Evolutionary conservation across 2,797 vertebrate species (phyloP), one percentile per base, ranked within the genome.

Genomic region (Danio albolineatus): DNA sequence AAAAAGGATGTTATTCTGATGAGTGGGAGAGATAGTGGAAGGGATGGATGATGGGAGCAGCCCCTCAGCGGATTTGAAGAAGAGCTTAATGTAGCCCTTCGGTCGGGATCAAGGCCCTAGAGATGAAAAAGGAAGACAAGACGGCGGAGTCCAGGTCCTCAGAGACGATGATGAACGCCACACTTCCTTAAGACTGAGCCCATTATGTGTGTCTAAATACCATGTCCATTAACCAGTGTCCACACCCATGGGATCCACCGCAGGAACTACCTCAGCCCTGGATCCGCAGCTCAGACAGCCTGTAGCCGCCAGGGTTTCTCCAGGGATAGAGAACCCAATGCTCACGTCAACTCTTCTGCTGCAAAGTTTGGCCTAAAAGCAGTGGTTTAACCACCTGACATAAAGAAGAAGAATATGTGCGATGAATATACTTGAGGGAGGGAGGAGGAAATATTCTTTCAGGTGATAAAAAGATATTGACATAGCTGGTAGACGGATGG

Each of bases 161-260:
- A 0, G 81, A 81, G 81, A 84, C 66, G 51, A 54, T 16, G 59
- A 67, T 70, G 70, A 79, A 81, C 19, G n/a, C 44, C 13, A 41
- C 74, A 71, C 73, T 74, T 85, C 82, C 84, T 87, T 78, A 86
- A 83, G 78, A 82, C 65, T 39, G 62, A 66, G 67, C 83, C 86
- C 87, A 89, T 89, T 89, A 89, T 85, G 82, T 71, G 71, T 53
- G 82, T 83, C 88, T 88, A 88, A 89, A 86, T 82, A 83, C 73
- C 78, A 84, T 76, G 51, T 69, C 84, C 79, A 84, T 87, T 88
- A 88, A 46, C 82, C 80, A 78, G 85, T 79, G 85, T 81, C 77
- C 76, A 76, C 17, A 54, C 84, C 81, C 85, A 36, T 83, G 83
- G 84, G 82, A 64, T 36, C 48, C 44, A 38, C 61, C 43, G 51